Evolutionary conservation across 2,888 invertebrate genomes (phyloP), one percentile per base, ranked within the genome.

Genomic region (Aelia acuminata): DNA sequence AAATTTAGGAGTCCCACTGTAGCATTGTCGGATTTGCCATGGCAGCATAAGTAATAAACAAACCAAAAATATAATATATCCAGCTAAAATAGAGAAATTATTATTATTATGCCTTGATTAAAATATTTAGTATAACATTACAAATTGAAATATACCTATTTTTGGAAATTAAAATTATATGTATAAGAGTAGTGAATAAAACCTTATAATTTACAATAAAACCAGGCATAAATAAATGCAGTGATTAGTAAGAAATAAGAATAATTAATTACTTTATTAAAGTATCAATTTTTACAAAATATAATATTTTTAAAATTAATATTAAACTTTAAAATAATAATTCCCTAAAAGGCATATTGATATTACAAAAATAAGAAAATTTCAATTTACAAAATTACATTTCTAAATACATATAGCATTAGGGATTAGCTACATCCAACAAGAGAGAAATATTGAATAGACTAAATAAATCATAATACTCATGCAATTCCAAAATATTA

Each of bases 251-350:
- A 35, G 15, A 63, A 7, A 63, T 70, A 70, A 70, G 15, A 70
- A 70, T 70, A 70, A 18, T 31, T 35, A 70, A 70, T 70, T 70
- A 70, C 63, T 70, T 70, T 70, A 70, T 70, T 70, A 70, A 35
- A 70, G 63, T 70, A 70, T 70, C 63, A 70, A 57, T 70, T 70
- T 63, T 35, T 70, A 70, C 31, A 70, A 70, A 70, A 70, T 20
- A 70, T 70, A 70, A 35, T 31, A 70, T 70, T 70, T 70, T 70
- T 18, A 70, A 70, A 70, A 70, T 70, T 70, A 70, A 70, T 10
- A 70, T 70, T 70, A 15, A 63, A 70, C 63, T 70, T 70, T 70
- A 70, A 70, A 70, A 35, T 70, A 35, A 70, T 70, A 35, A 70
- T 35, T 22, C 18, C 13, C 26, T 57, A 70, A 70, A 70, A 31